Base-by-base conservation (phyloP, 2,113 vertebrate species). In the Sprattus sprattus region DNA sequence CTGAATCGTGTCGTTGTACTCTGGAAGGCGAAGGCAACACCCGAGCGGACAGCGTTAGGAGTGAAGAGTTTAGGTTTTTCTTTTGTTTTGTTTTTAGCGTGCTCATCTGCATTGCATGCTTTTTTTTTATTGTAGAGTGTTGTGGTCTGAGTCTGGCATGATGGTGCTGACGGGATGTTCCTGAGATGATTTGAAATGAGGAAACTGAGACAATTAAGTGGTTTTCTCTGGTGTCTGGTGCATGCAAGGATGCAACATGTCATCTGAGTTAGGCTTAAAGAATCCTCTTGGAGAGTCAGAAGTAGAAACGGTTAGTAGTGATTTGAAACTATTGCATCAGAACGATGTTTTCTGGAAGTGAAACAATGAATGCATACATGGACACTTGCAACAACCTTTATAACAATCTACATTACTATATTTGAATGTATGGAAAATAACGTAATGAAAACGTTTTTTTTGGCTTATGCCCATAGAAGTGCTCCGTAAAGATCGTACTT, bases 1-100 rank as follows among this genome's bases (percentile, higher is more conserved):
- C 93, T 99, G 98, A 49, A 95, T 86, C 25, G 94, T 93, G 85
- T 94, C 93, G 54, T 96, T 93, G 82, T 99, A 99, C 0, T 91
- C 98, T 99, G 91, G 2, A 82, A 54, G 9, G 44, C 60, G 47
- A 84, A 10, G 28, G 9, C 8, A 50, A 20, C 8, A 67, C 5
- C n/a, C n/a, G 25, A 49, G 10, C 5, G 75, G 80, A 9, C 50
- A 4, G 50, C 49, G 52, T 81, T 49, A 45, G 54, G 18, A 54
- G 28, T 9, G 57, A 20, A 60, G 45, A 60, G 20, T n/a, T 60
- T 60, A 1, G 15, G 3, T 9, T 60, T 60, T 6, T 4, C 54
- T 60, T 20, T 20, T 60, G 8, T 4, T 60, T 60, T 22, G 2
- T n/a, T 22, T n/a, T 64, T 5, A 8, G 57, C 57, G n/a, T 10